Percentiles rank a stretch among this genome's conserved stretches.
These are phyloP conservation scores for Stigmatopora nigra DNA, from an alignment of 2,113 vertebrate species.

Conservation along the genomic window DNA sequence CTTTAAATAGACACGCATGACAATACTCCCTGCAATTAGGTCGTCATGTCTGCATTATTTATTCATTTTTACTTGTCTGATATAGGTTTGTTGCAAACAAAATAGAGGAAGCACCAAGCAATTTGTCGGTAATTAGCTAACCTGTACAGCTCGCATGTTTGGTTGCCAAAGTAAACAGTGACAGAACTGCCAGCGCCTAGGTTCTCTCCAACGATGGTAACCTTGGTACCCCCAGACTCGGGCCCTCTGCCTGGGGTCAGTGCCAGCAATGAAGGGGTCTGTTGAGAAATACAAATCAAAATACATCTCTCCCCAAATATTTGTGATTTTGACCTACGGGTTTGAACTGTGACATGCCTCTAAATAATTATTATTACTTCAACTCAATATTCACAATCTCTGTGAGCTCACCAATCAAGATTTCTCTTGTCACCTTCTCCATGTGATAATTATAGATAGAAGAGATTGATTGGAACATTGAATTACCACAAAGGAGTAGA, in stretches of 20 bases:
- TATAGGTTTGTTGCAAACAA: neutral
- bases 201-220: conserved; percentile 87
- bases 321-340: neutral
- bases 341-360: neutral
- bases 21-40: conserved; percentile 14
- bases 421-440: neutral
- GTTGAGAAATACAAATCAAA: conserved; percentile 5
- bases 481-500: conserved; percentile 92
- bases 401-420: neutral
- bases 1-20: conserved; percentile 53
- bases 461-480: neutral
- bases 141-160: conserved; percentile 87
- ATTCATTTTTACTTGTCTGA: conserved; percentile 10
- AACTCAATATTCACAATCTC: neutral
- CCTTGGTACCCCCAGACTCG: conserved; percentile 91
- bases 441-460: conserved; percentile 7
- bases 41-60: conserved; percentile 18
- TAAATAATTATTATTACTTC: conserved; percentile 7
- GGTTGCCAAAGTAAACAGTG: conserved; percentile 81
- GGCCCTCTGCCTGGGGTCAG: conserved; percentile 85
- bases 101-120: neutral
- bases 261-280: conserved; percentile 80
- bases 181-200: conserved; percentile 84
- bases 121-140: conserved; percentile 53
- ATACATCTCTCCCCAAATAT: neutral